These are phyloP conservation scores for Connochaetes taurinus DNA, from an alignment of 2,113 vertebrate species.

Conservation along the genomic window DNA sequence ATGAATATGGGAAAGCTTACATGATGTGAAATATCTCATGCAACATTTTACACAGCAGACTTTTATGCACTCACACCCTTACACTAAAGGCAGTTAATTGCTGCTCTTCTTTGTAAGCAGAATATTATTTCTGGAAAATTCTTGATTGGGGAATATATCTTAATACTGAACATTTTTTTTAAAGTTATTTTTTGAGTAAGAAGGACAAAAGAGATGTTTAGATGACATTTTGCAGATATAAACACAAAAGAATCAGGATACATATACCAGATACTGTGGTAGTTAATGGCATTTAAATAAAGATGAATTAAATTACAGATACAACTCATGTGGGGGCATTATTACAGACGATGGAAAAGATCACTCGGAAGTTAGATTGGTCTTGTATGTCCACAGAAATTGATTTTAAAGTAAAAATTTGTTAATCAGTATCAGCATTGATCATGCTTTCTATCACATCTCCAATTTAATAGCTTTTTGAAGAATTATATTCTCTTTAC, in stretches of 20 bases:
- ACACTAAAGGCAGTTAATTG: constrained; percentile 64
- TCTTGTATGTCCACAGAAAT: background rate
- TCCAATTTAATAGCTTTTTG: constrained; percentile 26
- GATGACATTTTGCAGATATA: constrained; percentile 35
- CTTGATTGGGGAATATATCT: constrained; percentile 38
- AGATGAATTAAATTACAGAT: background rate
- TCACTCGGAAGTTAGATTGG: background rate
- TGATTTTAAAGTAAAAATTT: background rate
- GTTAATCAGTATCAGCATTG: background rate
- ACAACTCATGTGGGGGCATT: background rate
- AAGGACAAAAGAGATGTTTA: constrained; percentile 45
- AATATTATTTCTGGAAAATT: constrained; percentile 55
- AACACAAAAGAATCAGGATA: constrained; percentile 53
- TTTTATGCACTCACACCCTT: constrained; percentile 68
- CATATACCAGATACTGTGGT: constrained; percentile 7
- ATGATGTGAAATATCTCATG: constrained; percentile 73
- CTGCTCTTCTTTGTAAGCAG: constrained; percentile 54
- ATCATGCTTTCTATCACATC: background rate
- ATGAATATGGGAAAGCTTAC: constrained; percentile 66
- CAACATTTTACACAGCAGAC: constrained; percentile 71
- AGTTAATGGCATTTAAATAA: background rate
- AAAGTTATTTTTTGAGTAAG: constrained; percentile 49
- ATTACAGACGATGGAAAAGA: background rate
- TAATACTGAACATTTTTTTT: constrained; percentile 28
- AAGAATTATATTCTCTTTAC: constrained; percentile 42